Percentiles rank a stretch among this genome's conserved stretches.
Evolutionary conservation across 2,113 vertebrate genomes (phyloP).

Genomic region (Todiramphus saurophagus): DNA sequence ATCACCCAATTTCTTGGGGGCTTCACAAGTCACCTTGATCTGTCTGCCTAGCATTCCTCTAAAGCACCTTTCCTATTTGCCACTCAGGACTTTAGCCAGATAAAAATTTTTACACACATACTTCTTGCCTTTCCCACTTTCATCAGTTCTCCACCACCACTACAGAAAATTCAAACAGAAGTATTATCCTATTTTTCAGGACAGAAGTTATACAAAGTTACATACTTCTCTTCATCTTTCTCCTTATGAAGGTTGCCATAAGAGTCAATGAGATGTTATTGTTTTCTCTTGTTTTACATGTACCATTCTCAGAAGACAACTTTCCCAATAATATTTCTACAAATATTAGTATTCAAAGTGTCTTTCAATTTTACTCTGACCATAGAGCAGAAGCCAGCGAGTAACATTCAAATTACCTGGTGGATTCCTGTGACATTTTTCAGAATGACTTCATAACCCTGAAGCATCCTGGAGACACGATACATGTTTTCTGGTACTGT

Average conservation of each 20-base stretch:
- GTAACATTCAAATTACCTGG: neutral
- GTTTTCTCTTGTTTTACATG: neutral
- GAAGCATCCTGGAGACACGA: neutral
- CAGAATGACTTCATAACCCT: neutral
- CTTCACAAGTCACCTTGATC: neutral
- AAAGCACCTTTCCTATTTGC: neutral
- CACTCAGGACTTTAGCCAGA: neutral
- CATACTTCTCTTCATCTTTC: neutral
- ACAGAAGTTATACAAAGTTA: neutral
- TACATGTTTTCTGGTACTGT: neutral
- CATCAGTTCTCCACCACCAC: neutral
- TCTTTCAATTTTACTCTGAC: neutral
- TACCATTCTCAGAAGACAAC: neutral
- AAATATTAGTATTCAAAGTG: neutral
- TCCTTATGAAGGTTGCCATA: neutral
- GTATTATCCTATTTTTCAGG: neutral
- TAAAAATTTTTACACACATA: rapidly evolving
- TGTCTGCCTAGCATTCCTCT: neutral
- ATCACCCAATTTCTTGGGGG: neutral
- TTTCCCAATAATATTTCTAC: neutral
- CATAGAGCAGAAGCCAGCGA: neutral
- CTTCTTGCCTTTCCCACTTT: neutral
- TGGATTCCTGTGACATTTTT: neutral
- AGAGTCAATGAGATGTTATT: neutral
- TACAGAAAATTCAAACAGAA: neutral